Evolutionary conservation across 2,888 invertebrate species (phyloP).

Genomic region (Strigamia transsilvanica): DNA sequence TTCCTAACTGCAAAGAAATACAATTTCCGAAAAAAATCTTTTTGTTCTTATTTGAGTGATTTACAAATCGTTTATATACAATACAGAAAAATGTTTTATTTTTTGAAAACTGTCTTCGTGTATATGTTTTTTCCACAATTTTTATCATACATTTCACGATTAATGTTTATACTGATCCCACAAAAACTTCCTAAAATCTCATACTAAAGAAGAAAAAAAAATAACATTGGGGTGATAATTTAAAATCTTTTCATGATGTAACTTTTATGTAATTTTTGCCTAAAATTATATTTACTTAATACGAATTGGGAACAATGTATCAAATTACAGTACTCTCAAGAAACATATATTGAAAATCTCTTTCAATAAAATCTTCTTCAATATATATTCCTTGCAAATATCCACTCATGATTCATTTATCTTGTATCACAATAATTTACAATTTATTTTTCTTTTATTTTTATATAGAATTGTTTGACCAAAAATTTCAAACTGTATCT

Average conservation of each 20-base stretch:
- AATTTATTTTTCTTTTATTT: background rate
- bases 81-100: constrained; percentile 32
- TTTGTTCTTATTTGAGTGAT: background rate
- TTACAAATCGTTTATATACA: constrained; percentile 37
- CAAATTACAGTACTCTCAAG: background rate
- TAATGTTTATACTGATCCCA: constrained; percentile 39
- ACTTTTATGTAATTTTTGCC: background rate
- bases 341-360: background rate
- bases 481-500: background rate
- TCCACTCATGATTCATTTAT: constrained; percentile 1
- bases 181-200: constrained; percentile 13
- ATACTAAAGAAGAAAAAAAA: background rate
- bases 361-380: background rate
- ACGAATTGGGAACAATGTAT: background rate
- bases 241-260: background rate
- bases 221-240: background rate
- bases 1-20: constrained; percentile 35
- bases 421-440: background rate
- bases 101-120: background rate
- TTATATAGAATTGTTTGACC: background rate
- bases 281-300: background rate
- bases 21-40: constrained; percentile 4
- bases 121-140: constrained; percentile 12
- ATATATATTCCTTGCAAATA: background rate
- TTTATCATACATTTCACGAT: constrained; percentile 37